Evolutionary conservation across 2,888 invertebrate species (phyloP), one percentile per base, ranked within the genome.

Genomic region (Chaitophorus viminalis): DNA sequence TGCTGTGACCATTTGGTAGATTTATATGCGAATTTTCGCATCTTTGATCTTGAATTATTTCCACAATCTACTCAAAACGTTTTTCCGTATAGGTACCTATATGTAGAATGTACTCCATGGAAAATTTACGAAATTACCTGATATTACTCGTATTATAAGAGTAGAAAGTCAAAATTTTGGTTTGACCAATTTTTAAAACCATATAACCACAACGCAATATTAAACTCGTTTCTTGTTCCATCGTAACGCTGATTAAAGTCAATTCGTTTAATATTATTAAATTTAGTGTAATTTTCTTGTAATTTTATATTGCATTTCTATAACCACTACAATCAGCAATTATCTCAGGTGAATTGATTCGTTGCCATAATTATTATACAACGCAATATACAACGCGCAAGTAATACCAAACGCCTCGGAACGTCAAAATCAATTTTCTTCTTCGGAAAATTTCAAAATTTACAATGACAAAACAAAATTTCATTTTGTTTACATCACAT

Each of bases 401-500:
- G 8, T 11, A 14, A 65, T 33, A 65, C 31, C 25, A n/a, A 33
- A 18, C 11, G 31, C 8, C 11, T 65, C 18, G 39, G n/a, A 79
- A 65, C n/a, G 18, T 36, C 18, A 39, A 36, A 5, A 29, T 18
- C 31, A 29, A 25, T 46, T 81, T 31, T 81, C 68, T 36, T 74
- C 31, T 81, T 70, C 21, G 3, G 14, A 29, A 81, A 70, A 81
- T 68, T 39, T 29, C 9, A 5, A 68, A 68, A 60, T 31, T 29
- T 68, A 68, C 29, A 21, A 9, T 46, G 68, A 29, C 21, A 46
- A 25, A 21, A 39, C 36, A 81, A 18, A 39, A 68, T 68, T 46
- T 21, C 21, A 46, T 68, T 54, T 78, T 33, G 54, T 78, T 54
- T 31, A 29, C 3, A 54, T 78, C 77, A 78, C 77, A 33, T 78